A percentile compares a stretch with the other conserved stretches of the same genome.
These are phyloP conservation scores for Tetheella fluctuosa DNA, from an alignment of 2,888 invertebrate genomes.

Conservation along the genomic window DNA sequence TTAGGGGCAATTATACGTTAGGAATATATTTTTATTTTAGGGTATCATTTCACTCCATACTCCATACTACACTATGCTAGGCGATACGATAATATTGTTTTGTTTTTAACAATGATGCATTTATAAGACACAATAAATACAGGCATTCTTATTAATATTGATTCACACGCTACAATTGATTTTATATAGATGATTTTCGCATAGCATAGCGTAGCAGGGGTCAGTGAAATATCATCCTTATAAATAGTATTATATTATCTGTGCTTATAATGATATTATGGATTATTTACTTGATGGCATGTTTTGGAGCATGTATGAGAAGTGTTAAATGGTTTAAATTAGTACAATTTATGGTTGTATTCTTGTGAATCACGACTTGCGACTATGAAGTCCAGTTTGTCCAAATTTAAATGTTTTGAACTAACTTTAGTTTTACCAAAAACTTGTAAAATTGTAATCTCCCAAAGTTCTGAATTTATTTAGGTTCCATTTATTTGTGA, in stretches of 20 bases:
- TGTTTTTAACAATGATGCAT: no score
- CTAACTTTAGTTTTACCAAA: not conserved
- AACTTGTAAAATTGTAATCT: not conserved
- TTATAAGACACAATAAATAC: no score
- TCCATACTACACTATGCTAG: not conserved
- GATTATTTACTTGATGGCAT: not conserved
- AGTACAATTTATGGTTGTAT: not conserved
- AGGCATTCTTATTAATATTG: no score
- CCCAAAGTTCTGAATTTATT: conserved; percentile 11
- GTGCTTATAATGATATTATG: not conserved
- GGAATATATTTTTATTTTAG: conserved; percentile 7
- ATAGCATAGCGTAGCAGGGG: not conserved
- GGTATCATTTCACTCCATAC: not conserved
- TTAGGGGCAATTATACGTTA: conserved; percentile 19
- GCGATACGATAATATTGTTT: no score
- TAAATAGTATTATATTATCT: conserved; percentile 1
- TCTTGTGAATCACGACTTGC: not conserved
- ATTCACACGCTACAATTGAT: no score
- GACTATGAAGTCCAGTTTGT: not conserved
- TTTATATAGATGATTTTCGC: no score
- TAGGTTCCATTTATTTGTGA: conserved; percentile 3
- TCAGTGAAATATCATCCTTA: not conserved
- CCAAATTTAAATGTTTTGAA: not conserved
- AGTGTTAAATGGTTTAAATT: not conserved
- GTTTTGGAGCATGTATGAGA: no score